These are phyloP conservation scores for Prenolepis imparis DNA, from an alignment of 2,888 invertebrate genomes.

Conservation along the genomic window DNA sequence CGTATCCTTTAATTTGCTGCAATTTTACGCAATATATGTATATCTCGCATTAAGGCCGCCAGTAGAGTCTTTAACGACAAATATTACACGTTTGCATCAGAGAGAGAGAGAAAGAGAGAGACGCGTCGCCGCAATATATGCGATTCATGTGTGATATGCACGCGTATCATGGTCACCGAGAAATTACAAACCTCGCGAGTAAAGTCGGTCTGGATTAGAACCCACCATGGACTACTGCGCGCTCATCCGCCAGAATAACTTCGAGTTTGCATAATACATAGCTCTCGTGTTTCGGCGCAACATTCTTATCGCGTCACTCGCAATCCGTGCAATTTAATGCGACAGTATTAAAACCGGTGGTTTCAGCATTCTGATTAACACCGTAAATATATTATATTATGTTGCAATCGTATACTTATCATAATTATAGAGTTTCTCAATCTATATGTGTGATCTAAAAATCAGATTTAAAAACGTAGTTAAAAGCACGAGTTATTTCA, in stretches of 20 bases:
- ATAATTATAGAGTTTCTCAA: slow-evolving; percentile 11
- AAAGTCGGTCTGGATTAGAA: slow-evolving; percentile 76
- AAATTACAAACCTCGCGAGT: slow-evolving; percentile 77
- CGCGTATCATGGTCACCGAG: slow-evolving; percentile 72
- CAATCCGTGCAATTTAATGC: slow-evolving; percentile 37
- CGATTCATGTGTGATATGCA: slow-evolving; percentile 1
- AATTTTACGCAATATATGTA: background rate
- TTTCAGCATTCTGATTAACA: slow-evolving; percentile 44
- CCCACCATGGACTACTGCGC: slow-evolving; percentile 71
- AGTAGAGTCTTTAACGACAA: background rate
- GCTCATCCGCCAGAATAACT: slow-evolving; percentile 78
- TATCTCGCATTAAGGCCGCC: background rate
- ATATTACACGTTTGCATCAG: slow-evolving; percentile 8
- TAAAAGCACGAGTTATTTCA: background rate
- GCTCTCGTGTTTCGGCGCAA: slow-evolving; percentile 65
- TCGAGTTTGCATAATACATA: slow-evolving; percentile 74
- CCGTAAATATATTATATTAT: background rate
- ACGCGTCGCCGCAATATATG: slow-evolving; percentile 27
- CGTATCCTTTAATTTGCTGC: background rate
- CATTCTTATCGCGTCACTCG: slow-evolving; percentile 55
- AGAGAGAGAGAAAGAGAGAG: background rate
- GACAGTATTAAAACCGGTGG: slow-evolving; percentile 32
- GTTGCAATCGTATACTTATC: slow-evolving; percentile 16
- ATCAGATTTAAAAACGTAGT: background rate
- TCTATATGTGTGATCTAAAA: background rate